Conservation (phyloP, 2,113 vertebrate species). For the Pachycephala philippinensis region DNA sequence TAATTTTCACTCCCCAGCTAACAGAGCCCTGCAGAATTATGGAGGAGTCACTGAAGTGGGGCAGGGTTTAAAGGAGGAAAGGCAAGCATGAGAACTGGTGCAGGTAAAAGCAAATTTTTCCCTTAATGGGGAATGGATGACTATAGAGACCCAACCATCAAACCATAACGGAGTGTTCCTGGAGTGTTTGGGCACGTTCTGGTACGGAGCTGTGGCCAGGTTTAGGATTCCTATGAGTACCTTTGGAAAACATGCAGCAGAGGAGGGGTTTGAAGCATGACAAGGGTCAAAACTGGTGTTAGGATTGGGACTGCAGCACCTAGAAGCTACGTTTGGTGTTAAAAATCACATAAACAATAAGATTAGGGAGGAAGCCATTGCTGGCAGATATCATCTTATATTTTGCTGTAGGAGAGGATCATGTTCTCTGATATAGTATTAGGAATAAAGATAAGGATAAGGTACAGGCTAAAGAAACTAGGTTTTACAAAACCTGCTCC, state of each 20-base stretch:
- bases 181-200: neutral
- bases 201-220: neutral
- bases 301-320: neutral
- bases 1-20: neutral
- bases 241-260: neutral
- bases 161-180: accelerated
- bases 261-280: neutral
- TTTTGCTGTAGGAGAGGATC: neutral
- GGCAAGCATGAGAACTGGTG: accelerated
- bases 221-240: neutral
- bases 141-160: neutral
- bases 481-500: neutral
- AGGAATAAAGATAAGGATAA: neutral
- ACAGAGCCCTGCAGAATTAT: neutral
- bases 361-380: neutral
- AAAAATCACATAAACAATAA: neutral
- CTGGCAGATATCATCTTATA: neutral
- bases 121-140: neutral
- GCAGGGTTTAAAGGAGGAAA: neutral
- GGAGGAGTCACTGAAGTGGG: neutral
- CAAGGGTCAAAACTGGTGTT: neutral
- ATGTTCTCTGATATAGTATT: neutral
- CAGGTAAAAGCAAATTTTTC: neutral
- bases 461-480: neutral
- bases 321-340: neutral